These are phyloP conservation scores for Taxidea taxus DNA, from an alignment of 2,113 vertebrate genomes.

Conservation along the genomic window DNA sequence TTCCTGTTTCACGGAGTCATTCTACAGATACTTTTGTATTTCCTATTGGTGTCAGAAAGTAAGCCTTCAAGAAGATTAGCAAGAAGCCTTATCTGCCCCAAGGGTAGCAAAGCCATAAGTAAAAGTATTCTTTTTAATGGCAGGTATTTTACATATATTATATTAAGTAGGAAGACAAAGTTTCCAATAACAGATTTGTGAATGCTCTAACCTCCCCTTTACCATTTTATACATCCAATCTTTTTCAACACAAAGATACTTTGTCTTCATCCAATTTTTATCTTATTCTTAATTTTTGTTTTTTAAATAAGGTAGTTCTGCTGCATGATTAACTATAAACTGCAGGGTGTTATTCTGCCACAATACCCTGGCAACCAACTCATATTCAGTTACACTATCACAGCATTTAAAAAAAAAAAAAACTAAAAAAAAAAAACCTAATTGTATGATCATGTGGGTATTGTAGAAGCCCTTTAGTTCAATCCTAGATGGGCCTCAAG, in stretches of 20 bases:
- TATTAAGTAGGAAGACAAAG: neutral
- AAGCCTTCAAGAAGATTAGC: neutral
- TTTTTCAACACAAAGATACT: neutral
- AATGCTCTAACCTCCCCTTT: neutral
- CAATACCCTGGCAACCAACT: slow-evolving; percentile 46
- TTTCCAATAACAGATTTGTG: neutral
- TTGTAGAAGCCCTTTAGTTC: slow-evolving; percentile 56
- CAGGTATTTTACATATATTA: neutral
- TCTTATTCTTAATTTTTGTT: neutral
- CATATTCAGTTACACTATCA: slow-evolving; percentile 45
- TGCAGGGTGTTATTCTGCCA: slow-evolving; percentile 18
- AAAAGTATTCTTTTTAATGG: slow-evolving; percentile 30
- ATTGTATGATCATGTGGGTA: slow-evolving; percentile 49
- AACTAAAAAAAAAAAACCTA: neutral
- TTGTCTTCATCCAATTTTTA: slow-evolving; percentile 32
- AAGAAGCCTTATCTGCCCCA: neutral
- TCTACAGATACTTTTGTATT: slow-evolving; percentile 15
- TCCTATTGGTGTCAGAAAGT: neutral
- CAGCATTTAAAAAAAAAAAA: neutral
- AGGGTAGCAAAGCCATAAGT: slow-evolving; percentile 1
- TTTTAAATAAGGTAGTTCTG: slow-evolving; percentile 14
- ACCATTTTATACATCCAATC: neutral
- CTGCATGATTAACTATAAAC: slow-evolving; percentile 46
- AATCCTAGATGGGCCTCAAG: slow-evolving; percentile 59
- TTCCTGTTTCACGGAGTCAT: neutral